A percentile compares a stretch with the other conserved stretches of the same genome.
These are phyloP conservation scores for Cryptocephalus primarius DNA, from an alignment of 2,888 invertebrate species.

Conservation along the genomic window DNA sequence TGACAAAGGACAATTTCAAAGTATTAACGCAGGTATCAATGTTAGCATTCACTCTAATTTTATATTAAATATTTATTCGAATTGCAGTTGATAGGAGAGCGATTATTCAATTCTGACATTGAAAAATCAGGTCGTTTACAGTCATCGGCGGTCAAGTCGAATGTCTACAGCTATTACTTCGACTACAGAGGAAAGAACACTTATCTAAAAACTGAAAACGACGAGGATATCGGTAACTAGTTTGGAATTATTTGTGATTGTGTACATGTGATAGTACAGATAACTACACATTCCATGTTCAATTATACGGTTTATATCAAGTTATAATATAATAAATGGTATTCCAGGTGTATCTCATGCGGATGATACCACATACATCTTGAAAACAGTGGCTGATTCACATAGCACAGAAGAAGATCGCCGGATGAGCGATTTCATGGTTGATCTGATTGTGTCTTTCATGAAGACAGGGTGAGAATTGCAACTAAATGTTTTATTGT, in stretches of 20 bases:
- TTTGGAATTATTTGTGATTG: neutral
- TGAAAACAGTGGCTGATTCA: constrained; percentile 29
- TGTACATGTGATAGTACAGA: too few species aligned
- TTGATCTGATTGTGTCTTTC: constrained; percentile 45
- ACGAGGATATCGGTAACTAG: constrained; percentile 1
- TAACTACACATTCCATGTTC: too few species aligned
- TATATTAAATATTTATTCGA: neutral
- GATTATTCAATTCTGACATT: constrained; percentile 50
- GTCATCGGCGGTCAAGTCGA: constrained; percentile 42
- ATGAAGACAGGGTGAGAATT: constrained; percentile 46
- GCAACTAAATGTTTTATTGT: too few species aligned
- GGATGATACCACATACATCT: constrained; percentile 48
- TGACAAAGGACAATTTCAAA: constrained; percentile 23
- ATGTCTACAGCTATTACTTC: constrained; percentile 57
- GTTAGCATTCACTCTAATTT: too few species aligned
- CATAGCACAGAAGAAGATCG: constrained; percentile 33
- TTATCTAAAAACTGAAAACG: constrained; percentile 19
- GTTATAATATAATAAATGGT: neutral
- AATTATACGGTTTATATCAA: too few species aligned
- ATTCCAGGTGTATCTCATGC: constrained; percentile 51
- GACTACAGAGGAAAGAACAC: constrained; percentile 48
- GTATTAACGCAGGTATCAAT: constrained; percentile 12
- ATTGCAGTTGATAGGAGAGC: constrained; percentile 46
- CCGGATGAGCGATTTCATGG: constrained; percentile 40
- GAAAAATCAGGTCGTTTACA: constrained; percentile 51